Evolutionary conservation across 1,140 invertebrate species (phyloP), one percentile per base, ranked within the genome.

Genomic region (Antheraea pernyi): DNA sequence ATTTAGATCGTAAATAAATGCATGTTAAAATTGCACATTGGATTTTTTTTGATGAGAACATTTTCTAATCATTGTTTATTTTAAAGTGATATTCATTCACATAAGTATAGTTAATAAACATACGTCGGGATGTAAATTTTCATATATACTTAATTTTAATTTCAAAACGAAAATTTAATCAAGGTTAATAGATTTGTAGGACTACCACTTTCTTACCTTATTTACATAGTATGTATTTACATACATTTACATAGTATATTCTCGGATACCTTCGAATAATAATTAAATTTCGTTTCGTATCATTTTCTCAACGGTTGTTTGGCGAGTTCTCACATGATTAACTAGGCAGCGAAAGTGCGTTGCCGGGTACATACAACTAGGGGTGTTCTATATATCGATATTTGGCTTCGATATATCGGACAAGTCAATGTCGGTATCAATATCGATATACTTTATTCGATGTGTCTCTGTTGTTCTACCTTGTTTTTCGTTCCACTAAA

Each of bases 331-430:
- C 37, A 22, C 19, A 22, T 61, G 19, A n/a, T 61, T 62, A 39
- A 53, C 46, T 60, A 46, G 70, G 71, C 69, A 83, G 84, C 84
- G 82, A 83, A 84, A 84, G 84, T 84, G 82, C 30, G 18, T 76
- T 62, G 68, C 4, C 19, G 67, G 65, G 59, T 70, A 48, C n/a
- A 19, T 10, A 39, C 18, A n/a, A 39, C n/a, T 53, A 36, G 22
- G 22, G 22, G 1, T 30, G 22, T 30, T 30, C 22, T 1, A 30
- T 30, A 30, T 30, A 30, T 30, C 22, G 22, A 30, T 30, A 30
- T 30, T 30, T 30, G 22, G 22, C 22, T 30, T 30, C 22, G 22
- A 30, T 30, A 30, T 30, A 30, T 30, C 22, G 22, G 4, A 30
- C 22, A 2, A 30, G 1, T 30, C 22, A 30, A 30, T 30, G 4